phyloP scores from a whole-genome alignment of 2,888 invertebrate genomes.

The Caenorhabditis sinica region DNA sequence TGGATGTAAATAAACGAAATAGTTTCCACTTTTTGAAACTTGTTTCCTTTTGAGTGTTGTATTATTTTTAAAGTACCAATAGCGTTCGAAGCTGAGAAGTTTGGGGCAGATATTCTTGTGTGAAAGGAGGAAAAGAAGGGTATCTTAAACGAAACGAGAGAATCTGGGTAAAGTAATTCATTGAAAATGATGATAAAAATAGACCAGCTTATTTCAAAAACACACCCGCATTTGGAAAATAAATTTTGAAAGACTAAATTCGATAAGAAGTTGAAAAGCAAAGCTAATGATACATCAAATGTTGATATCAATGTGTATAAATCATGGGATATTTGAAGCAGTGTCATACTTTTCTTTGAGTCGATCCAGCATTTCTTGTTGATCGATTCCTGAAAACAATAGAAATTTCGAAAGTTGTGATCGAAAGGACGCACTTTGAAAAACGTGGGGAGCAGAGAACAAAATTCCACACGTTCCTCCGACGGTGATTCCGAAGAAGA shows the following conservation, averaged over 20 bases:
- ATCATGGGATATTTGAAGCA: conserved; percentile 42
- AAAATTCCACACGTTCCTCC: conserved; percentile 85
- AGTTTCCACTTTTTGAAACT: conserved; percentile 14
- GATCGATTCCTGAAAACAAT: conserved; percentile 55
- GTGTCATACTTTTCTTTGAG: conserved; percentile 60
- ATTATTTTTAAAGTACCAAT: too few species aligned
- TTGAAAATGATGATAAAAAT: not conserved
- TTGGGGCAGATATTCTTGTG: too few species aligned
- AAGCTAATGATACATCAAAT: not conserved
- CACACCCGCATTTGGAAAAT: conserved; percentile 11
- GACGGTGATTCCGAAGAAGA: conserved; percentile 85
- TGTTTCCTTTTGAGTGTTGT: conserved; percentile 19
- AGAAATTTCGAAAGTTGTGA: not conserved
- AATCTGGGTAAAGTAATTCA: not conserved
- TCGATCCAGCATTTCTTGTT: conserved; percentile 62
- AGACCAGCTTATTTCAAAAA: conserved; percentile 30
- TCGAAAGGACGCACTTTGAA: conserved; percentile 82
- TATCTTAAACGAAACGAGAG: not conserved
- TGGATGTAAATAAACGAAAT: conserved; percentile 29
- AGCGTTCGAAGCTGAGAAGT: too few species aligned
- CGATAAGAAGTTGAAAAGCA: conserved; percentile 10
- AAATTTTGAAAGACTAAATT: conserved; percentile 34
- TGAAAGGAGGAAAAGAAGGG: too few species aligned
- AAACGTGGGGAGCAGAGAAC: conserved; percentile 85
- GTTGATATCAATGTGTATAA: not conserved